A percentile compares a stretch with the other conserved stretches of the same genome.
phyloP scores from a whole-genome alignment of 1,140 invertebrate species.

The Sitobion miscanthi region DNA sequence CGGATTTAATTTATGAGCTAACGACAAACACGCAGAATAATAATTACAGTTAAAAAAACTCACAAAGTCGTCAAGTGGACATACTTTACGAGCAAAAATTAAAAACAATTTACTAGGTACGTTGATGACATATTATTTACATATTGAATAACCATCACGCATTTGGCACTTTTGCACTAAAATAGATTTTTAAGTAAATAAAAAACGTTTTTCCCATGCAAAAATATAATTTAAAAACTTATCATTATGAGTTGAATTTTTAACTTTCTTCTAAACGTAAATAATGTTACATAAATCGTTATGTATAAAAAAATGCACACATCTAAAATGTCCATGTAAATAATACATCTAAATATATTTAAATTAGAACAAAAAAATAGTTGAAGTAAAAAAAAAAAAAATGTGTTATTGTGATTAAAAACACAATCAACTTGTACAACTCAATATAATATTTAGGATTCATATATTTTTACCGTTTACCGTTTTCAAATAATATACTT shows the following conservation, averaged over 20 bases:
- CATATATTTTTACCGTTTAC: not conserved
- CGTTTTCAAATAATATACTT: not conserved
- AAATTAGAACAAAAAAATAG: not conserved
- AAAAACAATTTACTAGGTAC: not conserved
- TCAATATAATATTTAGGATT: not conserved
- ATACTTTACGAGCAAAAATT: not conserved
- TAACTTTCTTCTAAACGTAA: not conserved
- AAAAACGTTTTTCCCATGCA: not conserved
- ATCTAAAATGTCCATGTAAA: no score
- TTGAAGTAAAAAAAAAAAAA: not conserved
- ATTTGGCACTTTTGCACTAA: not conserved
- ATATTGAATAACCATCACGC: not conserved
- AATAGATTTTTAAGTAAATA: not conserved
- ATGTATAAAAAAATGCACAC: no score
- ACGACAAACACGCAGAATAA: not conserved
- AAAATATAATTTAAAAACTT: not conserved
- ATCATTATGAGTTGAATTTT: not conserved
- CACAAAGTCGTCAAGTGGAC: not conserved
- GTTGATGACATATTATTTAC: not conserved
- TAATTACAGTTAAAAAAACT: not conserved
- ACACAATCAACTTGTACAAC: not conserved
- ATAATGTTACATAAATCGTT: not conserved
- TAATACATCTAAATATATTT: not conserved
- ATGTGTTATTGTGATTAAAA: not conserved
- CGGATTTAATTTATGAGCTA: not conserved